These are phyloP conservation scores for Tragopan temminckii DNA, from an alignment of 2,797 vertebrate species.

Conservation along the genomic window DNA sequence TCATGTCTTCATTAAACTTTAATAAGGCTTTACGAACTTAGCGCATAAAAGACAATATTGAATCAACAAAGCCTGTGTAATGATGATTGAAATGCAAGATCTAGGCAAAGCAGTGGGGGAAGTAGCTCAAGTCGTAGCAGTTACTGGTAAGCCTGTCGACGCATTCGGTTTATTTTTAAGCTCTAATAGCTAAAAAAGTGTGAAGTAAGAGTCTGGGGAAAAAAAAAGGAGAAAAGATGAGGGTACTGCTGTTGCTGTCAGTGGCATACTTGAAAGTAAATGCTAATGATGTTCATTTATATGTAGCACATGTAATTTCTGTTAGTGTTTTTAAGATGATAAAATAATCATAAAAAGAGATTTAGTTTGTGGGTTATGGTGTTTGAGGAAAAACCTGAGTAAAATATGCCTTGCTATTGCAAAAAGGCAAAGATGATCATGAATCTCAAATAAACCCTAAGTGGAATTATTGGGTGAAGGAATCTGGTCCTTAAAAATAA, in stretches of 20 bases:
- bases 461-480: not conserved
- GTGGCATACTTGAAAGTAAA: constrained; percentile 25
- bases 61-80: constrained; percentile 62
- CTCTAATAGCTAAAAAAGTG: not conserved
- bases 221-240: not conserved
- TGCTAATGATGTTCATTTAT: constrained; percentile 24
- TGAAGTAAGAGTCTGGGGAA: not conserved
- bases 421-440: not conserved
- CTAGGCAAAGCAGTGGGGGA: not conserved
- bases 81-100: constrained; percentile 63
- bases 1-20: constrained; percentile 71
- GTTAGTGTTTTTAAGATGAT: constrained; percentile 36
- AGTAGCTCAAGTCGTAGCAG: not conserved
- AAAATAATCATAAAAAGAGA: constrained; percentile 49
- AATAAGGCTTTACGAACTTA: constrained; percentile 48
- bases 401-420: not conserved
- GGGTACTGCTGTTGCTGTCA: not conserved
- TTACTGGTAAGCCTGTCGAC: not conserved
- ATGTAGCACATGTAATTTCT: not conserved
- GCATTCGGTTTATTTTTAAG: not conserved
- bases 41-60: constrained; percentile 60
- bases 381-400: not conserved
- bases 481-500: not conserved
- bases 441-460: not conserved
- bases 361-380: not conserved